phyloP scores from a whole-genome alignment of 2,113 vertebrate genomes.

The Ictalurus furcatus region DNA sequence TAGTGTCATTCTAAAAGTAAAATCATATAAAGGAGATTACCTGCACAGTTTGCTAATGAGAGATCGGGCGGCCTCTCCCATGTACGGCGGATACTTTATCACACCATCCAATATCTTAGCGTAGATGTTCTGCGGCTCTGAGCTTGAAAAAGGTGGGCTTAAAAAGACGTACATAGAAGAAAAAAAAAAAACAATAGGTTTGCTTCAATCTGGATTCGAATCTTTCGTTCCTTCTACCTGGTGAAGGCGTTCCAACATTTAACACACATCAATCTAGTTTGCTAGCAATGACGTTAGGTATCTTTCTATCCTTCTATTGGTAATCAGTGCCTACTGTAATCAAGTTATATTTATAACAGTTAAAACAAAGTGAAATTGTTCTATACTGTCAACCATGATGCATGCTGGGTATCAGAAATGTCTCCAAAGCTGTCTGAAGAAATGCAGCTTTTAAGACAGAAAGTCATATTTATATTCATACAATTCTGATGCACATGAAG shows the following conservation, averaged over 20 bases:
- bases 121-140: conserved; percentile 80
- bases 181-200: not conserved
- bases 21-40: conserved; percentile 54
- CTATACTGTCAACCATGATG: too few relatives aligned
- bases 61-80: conserved; percentile 76
- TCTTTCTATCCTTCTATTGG: not conserved
- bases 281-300: not conserved
- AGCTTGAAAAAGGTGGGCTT: conserved; percentile 80
- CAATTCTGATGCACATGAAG: too few relatives aligned
- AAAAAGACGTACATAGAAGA: not conserved
- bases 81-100: conserved; percentile 72
- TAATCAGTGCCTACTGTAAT: too few relatives aligned
- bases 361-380: too few relatives aligned
- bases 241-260: not conserved
- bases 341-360: too few relatives aligned
- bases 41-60: conserved; percentile 80
- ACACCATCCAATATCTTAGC: conserved; percentile 77
- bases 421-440: not conserved
- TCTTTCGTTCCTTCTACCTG: not conserved
- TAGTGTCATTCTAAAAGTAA: too few relatives aligned
- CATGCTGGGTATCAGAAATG: too few relatives aligned
- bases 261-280: not conserved
- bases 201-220: not conserved
- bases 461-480: not conserved
- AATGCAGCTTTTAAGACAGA: not conserved